A percentile compares a stretch with the other conserved stretches of the same genome.
Evolutionary conservation across 1,140 invertebrate species (phyloP).

Genomic region (Eupeodes corollae): DNA sequence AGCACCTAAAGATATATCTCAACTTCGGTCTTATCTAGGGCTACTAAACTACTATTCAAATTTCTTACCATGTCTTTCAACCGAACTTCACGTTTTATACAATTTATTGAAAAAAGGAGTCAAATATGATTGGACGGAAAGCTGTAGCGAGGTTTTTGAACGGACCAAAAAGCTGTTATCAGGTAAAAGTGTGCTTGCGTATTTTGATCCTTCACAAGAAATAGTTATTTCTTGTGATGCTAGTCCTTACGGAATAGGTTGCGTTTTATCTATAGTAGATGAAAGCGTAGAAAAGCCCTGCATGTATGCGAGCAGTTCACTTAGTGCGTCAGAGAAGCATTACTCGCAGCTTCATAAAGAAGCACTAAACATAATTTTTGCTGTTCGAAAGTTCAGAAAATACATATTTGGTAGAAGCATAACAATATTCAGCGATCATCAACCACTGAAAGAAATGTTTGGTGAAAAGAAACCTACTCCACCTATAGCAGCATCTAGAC

Average conservation of each 20-base stretch:
- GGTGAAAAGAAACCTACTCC: conserved; percentile 12
- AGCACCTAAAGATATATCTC: conserved; percentile 21
- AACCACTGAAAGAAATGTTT: conserved; percentile 24
- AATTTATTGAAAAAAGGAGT: conserved; percentile 9
- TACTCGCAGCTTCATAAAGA: conserved; percentile 40
- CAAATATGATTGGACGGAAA: conserved; percentile 10
- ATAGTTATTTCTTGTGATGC: too few species aligned
- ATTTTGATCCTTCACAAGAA: conserved; percentile 20
- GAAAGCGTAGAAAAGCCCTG: too few species aligned
- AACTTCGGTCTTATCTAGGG: conserved; percentile 32
- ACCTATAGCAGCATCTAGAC: conserved; percentile 10
- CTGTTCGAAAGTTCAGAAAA: too few species aligned
- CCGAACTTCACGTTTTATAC: conserved; percentile 18
- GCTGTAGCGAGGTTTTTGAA: conserved; percentile 7
- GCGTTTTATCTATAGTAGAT: too few species aligned
- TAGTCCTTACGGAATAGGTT: too few species aligned
- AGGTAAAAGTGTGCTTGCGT: conserved; percentile 4
- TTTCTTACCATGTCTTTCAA: conserved; percentile 21
- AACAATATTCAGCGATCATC: too few species aligned
- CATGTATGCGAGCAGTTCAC: conserved; percentile 31
- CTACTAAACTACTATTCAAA: conserved; percentile 28
- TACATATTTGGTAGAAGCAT: conserved; percentile 24
- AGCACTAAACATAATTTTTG: conserved; percentile 30
- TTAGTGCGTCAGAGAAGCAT: conserved; percentile 32
- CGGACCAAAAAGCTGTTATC: conserved; percentile 10